A percentile compares a stretch with the other conserved stretches of the same genome.
Conservation (phyloP, 2,113 vertebrate genomes). For the Argyrosomus japonicus region DNA sequence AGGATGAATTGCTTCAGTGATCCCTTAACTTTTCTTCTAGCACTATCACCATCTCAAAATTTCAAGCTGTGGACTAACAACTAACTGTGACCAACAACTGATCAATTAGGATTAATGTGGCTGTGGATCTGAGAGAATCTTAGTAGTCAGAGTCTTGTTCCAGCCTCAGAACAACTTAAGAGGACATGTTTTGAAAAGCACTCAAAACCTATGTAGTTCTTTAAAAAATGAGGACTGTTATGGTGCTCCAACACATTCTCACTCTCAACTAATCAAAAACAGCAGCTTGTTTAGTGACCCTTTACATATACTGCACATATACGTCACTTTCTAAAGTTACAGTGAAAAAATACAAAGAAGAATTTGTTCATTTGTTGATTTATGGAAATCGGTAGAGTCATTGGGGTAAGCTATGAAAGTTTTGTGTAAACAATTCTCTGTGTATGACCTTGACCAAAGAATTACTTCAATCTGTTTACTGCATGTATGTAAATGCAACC, state of each 20-base stretch:
- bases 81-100: not conserved
- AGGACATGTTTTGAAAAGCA: too few species aligned
- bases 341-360: too few species aligned
- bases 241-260: too few species aligned
- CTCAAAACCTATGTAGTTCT: not conserved
- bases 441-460: conserved; percentile 57
- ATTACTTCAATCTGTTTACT: conserved; percentile 46
- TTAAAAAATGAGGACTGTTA: too few species aligned
- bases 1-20: not conserved
- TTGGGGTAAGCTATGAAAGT: not conserved
- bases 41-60: not conserved
- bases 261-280: too few species aligned
- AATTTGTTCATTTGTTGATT: conserved; percentile 13
- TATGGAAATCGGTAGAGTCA: not conserved
- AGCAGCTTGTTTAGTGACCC: too few species aligned
- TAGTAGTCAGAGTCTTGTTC: too few species aligned
- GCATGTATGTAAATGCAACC: conserved; percentile 55
- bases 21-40: not conserved
- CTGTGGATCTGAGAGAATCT: too few species aligned
- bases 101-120: not conserved
- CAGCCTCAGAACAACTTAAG: too few species aligned
- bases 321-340: too few species aligned
- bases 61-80: not conserved
- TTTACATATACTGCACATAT: too few species aligned
- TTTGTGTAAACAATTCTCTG: conserved; percentile 31